Evolutionary conservation across 2,797 vertebrate species (phyloP), one percentile per base, ranked within the genome.

Genomic region (Typhlichthys subterraneus): DNA sequence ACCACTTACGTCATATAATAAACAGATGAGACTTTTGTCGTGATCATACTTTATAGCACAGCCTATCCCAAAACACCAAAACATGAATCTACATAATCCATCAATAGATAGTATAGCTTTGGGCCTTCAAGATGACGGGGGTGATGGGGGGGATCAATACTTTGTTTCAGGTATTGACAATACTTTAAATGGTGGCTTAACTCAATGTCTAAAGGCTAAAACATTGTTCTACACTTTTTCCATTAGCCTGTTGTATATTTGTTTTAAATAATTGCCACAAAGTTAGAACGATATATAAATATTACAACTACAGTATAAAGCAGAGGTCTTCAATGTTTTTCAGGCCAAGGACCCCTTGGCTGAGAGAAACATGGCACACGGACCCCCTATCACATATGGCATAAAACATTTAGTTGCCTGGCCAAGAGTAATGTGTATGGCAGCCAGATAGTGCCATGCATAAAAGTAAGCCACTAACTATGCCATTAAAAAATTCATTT

Each of bases 161-260:
- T 59, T 75, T 0, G 57, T 85, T 79, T 78, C 79, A 83, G 71
- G 70, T 82, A 89, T 89, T 70, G 87, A 87, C 88, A 83, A 64
- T 67, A 68, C 81, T 91, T 89, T 85, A 86, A 89, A 91, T 82
- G 84, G 82, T 80, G 77, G 80, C 85, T 87, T 83, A 86, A 82
- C 77, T 81, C 82, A 75, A 84, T 70, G 75, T 77, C 79, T 77
- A 83, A 84, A 84, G 66, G 81, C 69, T 65, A 78, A 83, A 83
- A 75, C 77, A 81, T 80, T 75, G 11, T 82, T 78, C 79, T 73
- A 86, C 81, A 66, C 73, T 72, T 67, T 50, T 51, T 64, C 57
- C 61, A 75, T 82, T 85, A 72, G 70, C 63, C 70, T 63, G 74
- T 76, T 78, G 67, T 66, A 69, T 79, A 78, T 83, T 85, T 83